Evolutionary conservation across 2,113 vertebrate genomes (phyloP).

Genomic region (Rhynchomys soricoides): DNA sequence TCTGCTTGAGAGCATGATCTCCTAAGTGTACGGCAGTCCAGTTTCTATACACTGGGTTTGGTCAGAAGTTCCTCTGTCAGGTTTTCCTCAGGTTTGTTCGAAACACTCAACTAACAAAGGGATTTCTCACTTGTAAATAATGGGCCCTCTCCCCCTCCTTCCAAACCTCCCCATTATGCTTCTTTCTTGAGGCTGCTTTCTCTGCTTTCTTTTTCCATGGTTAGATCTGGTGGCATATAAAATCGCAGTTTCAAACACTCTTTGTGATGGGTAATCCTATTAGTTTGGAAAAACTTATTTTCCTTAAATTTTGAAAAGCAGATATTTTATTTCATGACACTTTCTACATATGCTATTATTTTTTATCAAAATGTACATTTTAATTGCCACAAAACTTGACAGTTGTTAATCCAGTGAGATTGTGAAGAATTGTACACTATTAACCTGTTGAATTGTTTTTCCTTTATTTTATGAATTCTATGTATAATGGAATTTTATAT

Average conservation of each 20-base stretch:
- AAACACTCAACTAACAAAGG: conserved; percentile 59
- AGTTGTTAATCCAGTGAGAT: not conserved
- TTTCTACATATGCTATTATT: not conserved
- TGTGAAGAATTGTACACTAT: not conserved
- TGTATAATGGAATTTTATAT: not conserved
- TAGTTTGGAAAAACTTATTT: conserved; percentile 68
- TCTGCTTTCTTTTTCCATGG: conserved; percentile 58
- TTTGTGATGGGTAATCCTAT: conserved; percentile 73
- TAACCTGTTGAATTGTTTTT: not conserved
- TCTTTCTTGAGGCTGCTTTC: conserved; percentile 53
- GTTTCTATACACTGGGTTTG: not conserved
- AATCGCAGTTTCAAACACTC: conserved; percentile 63
- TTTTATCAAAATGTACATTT: conserved; percentile 44
- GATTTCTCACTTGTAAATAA: conserved; percentile 71
- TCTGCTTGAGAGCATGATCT: not conserved
- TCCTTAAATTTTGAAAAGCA: conserved; percentile 71
- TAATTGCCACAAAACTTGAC: conserved; percentile 29
- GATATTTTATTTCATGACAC: conserved; percentile 50
- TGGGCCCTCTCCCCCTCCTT: not conserved
- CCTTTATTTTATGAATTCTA: not conserved
- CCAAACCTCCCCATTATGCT: not conserved
- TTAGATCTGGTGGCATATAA: conserved; percentile 50
- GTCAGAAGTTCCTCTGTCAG: not conserved
- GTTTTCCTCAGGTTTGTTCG: conserved; percentile 43
- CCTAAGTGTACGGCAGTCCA: not conserved